Evolutionary conservation across 2,113 vertebrate species (phyloP), one percentile per base, ranked within the genome.

Genomic region (Paramormyrops kingsleyae): DNA sequence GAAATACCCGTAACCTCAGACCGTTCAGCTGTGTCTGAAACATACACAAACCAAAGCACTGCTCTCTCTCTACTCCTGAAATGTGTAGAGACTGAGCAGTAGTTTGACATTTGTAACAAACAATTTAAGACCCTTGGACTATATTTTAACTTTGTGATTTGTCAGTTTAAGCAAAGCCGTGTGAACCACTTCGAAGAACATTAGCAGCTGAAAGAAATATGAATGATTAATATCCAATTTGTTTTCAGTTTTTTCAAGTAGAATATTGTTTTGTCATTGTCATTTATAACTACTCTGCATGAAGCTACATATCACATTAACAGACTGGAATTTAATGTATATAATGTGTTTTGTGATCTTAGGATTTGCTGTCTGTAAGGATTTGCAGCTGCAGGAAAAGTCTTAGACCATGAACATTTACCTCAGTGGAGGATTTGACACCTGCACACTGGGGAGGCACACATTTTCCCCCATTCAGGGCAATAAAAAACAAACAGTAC

Each of bases 401-500:
- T 49, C 46, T 89, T 62, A 77, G 53, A 87, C 62, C 80, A 21
- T 49, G 19, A 2, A 8, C 83, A 47, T 87, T 56, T 83, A 66
- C 89, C 85, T 46, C 53, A 59, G 91, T 91, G 80, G 92, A 94
- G 92, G 85, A 91, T 93, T 94, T 94, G 92, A 93, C 94, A 95
- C 95, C 95, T 95, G 89, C 92, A 93, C 92, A 93, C 91, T 92
- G 92, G 92, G 92, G 93, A 92, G 94, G 94, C 94, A 95, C 94
- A 94, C 94, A 96, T 95, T 96, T 94, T 93, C 95, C 92, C 93
- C 94, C 91, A 92, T 93, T 93, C 91, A 92, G 93, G 91, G 94
- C 96, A 96, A 96, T 96, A 95, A 96, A 96, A 96, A 93, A 95
- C 94, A 95, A 96, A 96, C 95, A 96, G 66, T 91, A 93, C 94